phyloP scores from a whole-genome alignment of 2,797 vertebrate genomes.

The Eidolon dupreanum region DNA sequence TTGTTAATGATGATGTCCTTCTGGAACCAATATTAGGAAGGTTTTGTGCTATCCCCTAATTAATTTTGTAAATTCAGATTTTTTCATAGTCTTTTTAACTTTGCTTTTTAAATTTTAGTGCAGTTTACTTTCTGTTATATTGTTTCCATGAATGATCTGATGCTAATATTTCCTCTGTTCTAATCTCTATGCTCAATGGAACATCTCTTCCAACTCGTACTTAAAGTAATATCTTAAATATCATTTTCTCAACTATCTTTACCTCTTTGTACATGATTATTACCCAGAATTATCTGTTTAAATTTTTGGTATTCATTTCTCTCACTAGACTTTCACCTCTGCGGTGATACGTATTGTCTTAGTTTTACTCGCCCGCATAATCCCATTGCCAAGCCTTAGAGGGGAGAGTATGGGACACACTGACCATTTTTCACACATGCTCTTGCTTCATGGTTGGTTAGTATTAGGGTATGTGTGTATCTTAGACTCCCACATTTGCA shows the following conservation, averaged over 20 bases:
- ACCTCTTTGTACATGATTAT: background rate
- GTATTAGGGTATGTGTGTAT: background rate
- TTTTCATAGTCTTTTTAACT: background rate
- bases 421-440: too few relatives aligned
- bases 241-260: background rate
- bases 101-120: background rate
- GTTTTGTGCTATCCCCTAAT: background rate
- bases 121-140: background rate
- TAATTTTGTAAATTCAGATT: background rate
- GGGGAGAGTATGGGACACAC: fast-evolving
- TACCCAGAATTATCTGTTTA: background rate
- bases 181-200: background rate
- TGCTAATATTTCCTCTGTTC: background rate
- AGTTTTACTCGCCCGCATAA: background rate
- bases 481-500: fast-evolving
- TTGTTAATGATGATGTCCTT: background rate
- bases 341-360: background rate
- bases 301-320: background rate
- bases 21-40: background rate
- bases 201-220: background rate
- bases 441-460: background rate
- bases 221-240: background rate
- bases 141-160: background rate
- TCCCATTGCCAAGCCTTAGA: background rate
- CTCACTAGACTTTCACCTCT: background rate